phyloP scores from a whole-genome alignment of 2,888 invertebrate species.

The Chydorus sphaericus region DNA sequence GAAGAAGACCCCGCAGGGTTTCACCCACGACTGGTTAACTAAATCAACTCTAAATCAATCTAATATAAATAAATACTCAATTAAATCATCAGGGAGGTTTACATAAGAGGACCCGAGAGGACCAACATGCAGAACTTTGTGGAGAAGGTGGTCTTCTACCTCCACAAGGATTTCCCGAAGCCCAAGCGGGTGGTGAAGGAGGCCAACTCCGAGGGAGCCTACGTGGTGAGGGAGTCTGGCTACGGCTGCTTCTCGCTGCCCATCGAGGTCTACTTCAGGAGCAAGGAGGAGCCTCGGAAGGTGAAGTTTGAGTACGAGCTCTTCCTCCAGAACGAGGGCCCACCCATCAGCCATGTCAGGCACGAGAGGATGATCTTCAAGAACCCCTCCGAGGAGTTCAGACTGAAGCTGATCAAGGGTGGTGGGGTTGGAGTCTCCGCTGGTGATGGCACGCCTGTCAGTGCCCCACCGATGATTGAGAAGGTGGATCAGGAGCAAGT shows the following conservation, averaged over 20 bases:
- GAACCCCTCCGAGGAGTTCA: constrained; percentile 77
- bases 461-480: not conserved
- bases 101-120: constrained; percentile 74
- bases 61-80: no score
- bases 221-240: constrained; percentile 77
- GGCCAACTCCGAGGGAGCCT: constrained; percentile 48
- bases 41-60: no score
- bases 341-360: constrained; percentile 50
- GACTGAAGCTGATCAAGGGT: constrained; percentile 68
- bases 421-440: constrained; percentile 40
- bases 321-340: constrained; percentile 57
- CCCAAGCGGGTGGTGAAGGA: constrained; percentile 81
- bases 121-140: constrained; percentile 79
- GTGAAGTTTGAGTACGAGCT: constrained; percentile 64
- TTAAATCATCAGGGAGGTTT: no score
- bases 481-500: not conserved
- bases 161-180: constrained; percentile 83
- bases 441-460: constrained; percentile 11
- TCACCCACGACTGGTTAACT: constrained; percentile 98
- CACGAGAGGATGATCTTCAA: constrained; percentile 72
- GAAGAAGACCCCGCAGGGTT: constrained; percentile 72
- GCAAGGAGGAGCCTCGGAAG: constrained; percentile 78
- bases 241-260: constrained; percentile 86
- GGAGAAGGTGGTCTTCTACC: constrained; percentile 72
- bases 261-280: constrained; percentile 76